A percentile compares a stretch with the other conserved stretches of the same genome.
These are phyloP conservation scores for Rhinolophus sinicus DNA, from an alignment of 2,113 vertebrate species.

Conservation along the genomic window DNA sequence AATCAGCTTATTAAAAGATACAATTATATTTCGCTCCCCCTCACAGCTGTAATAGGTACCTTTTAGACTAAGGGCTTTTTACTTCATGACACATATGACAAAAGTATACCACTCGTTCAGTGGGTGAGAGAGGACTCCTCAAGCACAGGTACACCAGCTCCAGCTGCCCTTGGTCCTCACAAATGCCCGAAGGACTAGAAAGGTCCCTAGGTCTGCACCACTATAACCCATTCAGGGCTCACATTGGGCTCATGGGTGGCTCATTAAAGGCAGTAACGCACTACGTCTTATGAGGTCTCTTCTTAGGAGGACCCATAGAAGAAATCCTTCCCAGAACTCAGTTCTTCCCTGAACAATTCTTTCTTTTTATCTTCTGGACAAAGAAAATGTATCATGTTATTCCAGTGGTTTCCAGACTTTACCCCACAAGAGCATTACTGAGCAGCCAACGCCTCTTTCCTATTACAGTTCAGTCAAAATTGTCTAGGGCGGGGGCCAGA, in stretches of 20 bases:
- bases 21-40: neutral
- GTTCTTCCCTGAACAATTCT: neutral
- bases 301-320: neutral
- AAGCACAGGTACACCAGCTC: neutral
- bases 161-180: neutral
- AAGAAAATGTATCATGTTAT: neutral
- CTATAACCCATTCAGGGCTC: neutral
- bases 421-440: neutral
- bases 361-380: neutral
- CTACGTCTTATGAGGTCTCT: neutral
- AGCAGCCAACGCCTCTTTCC: neutral
- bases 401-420: neutral
- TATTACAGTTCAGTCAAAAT: neutral
- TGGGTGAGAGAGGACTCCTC: neutral
- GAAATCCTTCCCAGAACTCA: neutral
- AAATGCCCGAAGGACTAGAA: neutral
- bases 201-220: neutral
- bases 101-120: neutral
- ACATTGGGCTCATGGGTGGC: neutral
- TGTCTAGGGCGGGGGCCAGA: neutral
- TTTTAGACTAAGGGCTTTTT: neutral
- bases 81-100: neutral
- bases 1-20: constrained; percentile 41
- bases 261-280: neutral
- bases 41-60: neutral